Evolutionary conservation across 2,888 invertebrate species (phyloP), one percentile per base, ranked within the genome.

Genomic region (Tinea trinotella): DNA sequence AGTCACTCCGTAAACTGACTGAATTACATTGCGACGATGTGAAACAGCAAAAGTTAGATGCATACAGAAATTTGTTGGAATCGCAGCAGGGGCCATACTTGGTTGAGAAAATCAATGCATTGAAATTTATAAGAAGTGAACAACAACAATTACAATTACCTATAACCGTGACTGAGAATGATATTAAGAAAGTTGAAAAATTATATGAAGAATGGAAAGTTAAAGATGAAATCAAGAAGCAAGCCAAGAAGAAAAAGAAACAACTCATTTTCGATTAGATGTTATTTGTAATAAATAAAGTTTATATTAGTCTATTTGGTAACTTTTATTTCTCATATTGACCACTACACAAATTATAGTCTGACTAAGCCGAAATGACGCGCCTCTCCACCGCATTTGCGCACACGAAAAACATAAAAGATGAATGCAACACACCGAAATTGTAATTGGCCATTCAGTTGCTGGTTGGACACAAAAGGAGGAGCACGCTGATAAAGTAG

Each of bases 101-200:
- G 15, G 84, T 88, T 65, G 90, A 93, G 54, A 96, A 96, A 69
- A 83, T 91, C 0, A 87, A 90, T 48, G 89, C 90, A 15, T 71
- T 97, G 1, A 77, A 89, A 57, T 92, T 91, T 64, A 93, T 96
- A n/a, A 88, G 90, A 34, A 87, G 89, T 57, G 93, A 95, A 70
- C 95, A 96, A 68, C 76, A 87, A 48, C 90, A 89, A 9, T 89
- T 91, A 56, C 88, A 91, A 53, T 68, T 91, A 1, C 76, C 87
- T 1, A 81, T 92, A 0, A 91, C 93, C 0, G 88, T 94, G 0
- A 89, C 87, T 0, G 87, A 91, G 56, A 88, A 91, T 59, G 91
- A 93, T 57, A 91, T 95, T 22, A 88, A 88, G 53, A 76, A 76
- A 50, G 87, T 90, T 0, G 88, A 88, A 55, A 69, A 86, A 52